phyloP scores from a whole-genome alignment of 1,140 invertebrate genomes.

The Drosophila rhopaloa region DNA sequence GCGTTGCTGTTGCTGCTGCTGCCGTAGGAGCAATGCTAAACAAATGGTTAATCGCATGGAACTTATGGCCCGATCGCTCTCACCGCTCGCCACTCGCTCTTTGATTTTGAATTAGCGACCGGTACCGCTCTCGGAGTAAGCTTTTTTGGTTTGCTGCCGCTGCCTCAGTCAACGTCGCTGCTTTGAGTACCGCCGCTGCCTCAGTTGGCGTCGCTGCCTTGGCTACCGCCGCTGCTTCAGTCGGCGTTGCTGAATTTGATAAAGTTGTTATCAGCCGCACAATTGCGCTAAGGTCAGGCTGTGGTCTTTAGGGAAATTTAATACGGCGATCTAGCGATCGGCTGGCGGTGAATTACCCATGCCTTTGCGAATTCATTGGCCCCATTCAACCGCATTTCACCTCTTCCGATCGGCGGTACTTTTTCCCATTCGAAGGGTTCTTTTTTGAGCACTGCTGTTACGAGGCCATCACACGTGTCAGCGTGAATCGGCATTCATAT shows the following conservation, averaged over 20 bases:
- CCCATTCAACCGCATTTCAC: constrained; percentile 19
- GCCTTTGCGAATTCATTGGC: constrained; percentile 14
- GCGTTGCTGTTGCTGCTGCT: constrained; percentile 10
- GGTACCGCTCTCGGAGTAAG: constrained; percentile 40
- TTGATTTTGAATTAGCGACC: constrained; percentile 18
- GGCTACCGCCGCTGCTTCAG: constrained; percentile 16
- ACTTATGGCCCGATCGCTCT: constrained; percentile 59
- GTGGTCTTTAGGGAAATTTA: constrained; percentile 29
- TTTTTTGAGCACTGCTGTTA: constrained; percentile 16
- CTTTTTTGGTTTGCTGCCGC: constrained; percentile 13
- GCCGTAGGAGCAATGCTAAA: constrained; percentile 68
- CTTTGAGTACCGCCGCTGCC: constrained; percentile 14
- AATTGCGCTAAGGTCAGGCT: constrained; percentile 22
- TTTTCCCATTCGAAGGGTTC: constrained; percentile 36
- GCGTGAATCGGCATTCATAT: constrained; percentile 8
- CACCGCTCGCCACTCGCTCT: constrained; percentile 33
- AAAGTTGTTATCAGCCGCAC: constrained; percentile 33
- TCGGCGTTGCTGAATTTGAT: constrained; percentile 14
- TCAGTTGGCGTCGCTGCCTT: neutral
- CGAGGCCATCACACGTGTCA: constrained; percentile 26
- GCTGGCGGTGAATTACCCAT: constrained; percentile 42
- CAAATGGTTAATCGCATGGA: constrained; percentile 72
- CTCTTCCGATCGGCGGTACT: constrained; percentile 22
- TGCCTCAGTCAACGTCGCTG: constrained; percentile 3
- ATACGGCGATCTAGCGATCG: constrained; percentile 3